phyloP scores from a whole-genome alignment of 2,888 invertebrate species.

The Phytoseiulus persimilis region DNA sequence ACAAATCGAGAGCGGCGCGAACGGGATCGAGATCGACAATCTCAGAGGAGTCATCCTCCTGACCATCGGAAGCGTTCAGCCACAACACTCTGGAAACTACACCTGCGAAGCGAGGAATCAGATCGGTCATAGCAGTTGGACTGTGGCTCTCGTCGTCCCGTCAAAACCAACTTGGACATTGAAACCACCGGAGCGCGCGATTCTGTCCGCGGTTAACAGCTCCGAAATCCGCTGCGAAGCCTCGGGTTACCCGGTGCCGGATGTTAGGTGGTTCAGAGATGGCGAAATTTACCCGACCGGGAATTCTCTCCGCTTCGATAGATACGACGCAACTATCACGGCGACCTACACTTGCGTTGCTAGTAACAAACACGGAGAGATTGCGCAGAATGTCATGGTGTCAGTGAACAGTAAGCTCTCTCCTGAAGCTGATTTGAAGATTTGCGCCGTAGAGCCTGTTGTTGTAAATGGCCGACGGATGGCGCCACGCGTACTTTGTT shows the following conservation, averaged over 20 bases:
- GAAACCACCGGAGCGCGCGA: not conserved
- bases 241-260: not conserved
- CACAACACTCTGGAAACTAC: conserved; percentile 15
- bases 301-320: not conserved
- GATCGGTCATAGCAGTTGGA: not conserved
- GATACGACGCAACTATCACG: not conserved
- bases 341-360: not conserved
- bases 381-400: not conserved
- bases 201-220: not conserved
- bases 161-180: not conserved
- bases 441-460: not conserved
- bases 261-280: not conserved
- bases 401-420: not conserved
- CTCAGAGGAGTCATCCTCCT: not conserved
- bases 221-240: not conserved
- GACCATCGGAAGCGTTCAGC: not conserved
- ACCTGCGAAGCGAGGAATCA: conserved; percentile 23
- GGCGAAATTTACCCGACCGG: not conserved
- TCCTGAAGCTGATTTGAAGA: not conserved
- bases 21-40: not conserved
- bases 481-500: not conserved
- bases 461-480: conserved; percentile 18
- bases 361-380: not conserved
- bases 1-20: not conserved
- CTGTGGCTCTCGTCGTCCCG: not conserved